Base-by-base conservation (phyloP, 2,888 invertebrate species). In the Siphlonurus alternatus region DNA sequence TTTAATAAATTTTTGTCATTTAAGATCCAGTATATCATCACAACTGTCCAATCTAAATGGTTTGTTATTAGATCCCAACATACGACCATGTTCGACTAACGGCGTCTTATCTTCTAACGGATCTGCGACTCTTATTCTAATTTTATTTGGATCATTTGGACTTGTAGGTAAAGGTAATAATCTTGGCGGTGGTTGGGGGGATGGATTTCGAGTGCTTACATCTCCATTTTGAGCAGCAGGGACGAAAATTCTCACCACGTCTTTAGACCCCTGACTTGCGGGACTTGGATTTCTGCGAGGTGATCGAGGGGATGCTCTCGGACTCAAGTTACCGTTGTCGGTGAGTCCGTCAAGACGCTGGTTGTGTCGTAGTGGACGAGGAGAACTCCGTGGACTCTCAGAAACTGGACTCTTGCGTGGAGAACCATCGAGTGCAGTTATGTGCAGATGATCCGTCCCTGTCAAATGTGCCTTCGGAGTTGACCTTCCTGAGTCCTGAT, bases 161-260 rank as follows among this genome's bases (percentile, higher is more conserved):
- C 5, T 38, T 38, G 38, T 5, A 7, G n/a, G n/a, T n/a, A 56
- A 5, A 5, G 22, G n/a, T n/a, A 56, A 22, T 56, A 20, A 5
- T 20, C 56, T n/a, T 5, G 76, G 72, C 5, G 76, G 70, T 62
- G 79, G 79, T 68, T 80, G 79, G 7, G 82, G 76, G 53, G 82
- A 81, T 22, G 79, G 80, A n/a, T n/a, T n/a, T 63, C 76, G 76
- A 68, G 77, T 76, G 64, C 76, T 75, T 25, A 76, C 68, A 71
- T 72, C 78, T 71, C 81, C 82, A 67, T 79, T 82, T 61, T 81
- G 80, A 67, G 79, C 78, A 75, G 64, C 74, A 69, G 88, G 87
- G 63, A 89, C 89, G 75, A 88, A 89, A 68, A 89, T 89, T 66
- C 89, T 80, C 62, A 89, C 83, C 60, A 88, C 82, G 74, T 89